Conservation (phyloP, 2,888 invertebrate species). For the Caenorhabditis sulstoni region DNA sequence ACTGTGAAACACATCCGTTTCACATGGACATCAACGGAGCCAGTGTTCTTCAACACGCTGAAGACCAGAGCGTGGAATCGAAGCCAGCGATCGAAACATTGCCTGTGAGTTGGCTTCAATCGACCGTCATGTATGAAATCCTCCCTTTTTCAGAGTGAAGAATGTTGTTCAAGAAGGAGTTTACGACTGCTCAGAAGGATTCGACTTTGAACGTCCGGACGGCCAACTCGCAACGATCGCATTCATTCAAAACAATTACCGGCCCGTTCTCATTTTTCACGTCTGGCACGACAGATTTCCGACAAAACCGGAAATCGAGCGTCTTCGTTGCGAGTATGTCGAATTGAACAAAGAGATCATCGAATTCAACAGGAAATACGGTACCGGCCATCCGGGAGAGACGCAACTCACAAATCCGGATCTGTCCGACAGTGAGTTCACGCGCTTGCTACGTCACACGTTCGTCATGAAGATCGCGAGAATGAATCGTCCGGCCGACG, state of each 20-base stretch:
- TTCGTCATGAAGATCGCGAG: background rate
- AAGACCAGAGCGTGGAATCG: slow-evolving; percentile 8
- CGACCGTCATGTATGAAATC: too few species aligned
- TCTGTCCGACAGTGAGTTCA: background rate
- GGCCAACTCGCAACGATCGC: slow-evolving; percentile 15
- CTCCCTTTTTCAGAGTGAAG: background rate
- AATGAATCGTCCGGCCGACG: too few species aligned
- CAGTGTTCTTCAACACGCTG: background rate
- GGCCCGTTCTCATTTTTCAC: background rate
- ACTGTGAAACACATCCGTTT: too few species aligned
- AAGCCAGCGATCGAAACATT: background rate
- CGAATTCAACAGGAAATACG: slow-evolving; percentile 2
- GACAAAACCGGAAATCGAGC: slow-evolving; percentile 3
- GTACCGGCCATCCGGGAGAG: background rate
- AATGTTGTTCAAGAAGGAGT: background rate
- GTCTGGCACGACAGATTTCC: slow-evolving; percentile 32
- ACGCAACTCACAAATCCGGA: background rate
- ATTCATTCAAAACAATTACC: background rate
- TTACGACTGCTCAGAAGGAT: slow-evolving; percentile 12
- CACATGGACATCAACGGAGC: background rate
- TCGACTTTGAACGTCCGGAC: slow-evolving; percentile 4
- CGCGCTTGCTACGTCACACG: background rate
- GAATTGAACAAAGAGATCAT: background rate
- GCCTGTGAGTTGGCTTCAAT: slow-evolving; percentile 5
- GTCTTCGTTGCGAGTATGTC: background rate